phyloP scores from a whole-genome alignment of 35 echinoderm and acorn worm genomes.

The Apostichopus japonicus region DNA sequence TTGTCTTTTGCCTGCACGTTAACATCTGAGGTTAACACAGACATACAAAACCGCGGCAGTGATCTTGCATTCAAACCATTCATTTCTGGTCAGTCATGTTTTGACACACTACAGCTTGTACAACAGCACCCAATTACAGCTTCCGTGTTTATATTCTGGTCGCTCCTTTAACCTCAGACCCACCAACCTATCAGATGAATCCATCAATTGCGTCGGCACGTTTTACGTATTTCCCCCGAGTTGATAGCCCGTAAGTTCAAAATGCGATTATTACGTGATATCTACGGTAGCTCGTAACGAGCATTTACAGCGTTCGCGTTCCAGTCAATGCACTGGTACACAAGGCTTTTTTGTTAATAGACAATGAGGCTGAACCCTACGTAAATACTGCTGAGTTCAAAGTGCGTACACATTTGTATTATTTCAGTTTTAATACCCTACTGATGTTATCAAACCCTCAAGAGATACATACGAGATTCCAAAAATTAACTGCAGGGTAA shows the following conservation, averaged over 20 bases:
- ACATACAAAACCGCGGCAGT: background rate
- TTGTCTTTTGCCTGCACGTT: background rate
- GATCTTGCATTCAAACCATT: background rate
- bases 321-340: background rate
- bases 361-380: background rate
- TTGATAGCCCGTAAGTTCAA: conserved; percentile 52
- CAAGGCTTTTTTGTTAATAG: background rate
- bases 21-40: background rate
- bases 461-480: too few species aligned
- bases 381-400: conserved; percentile 1
- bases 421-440: background rate
- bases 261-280: conserved; percentile 9
- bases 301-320: background rate
- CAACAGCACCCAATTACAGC: background rate
- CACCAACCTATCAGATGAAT: conserved; percentile 43
- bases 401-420: background rate
- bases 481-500: too few species aligned
- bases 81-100: background rate
- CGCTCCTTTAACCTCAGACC: conserved; percentile 37
- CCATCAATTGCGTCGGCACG: conserved; percentile 53
- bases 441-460: background rate
- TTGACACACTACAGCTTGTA: background rate
- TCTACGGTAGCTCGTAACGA: conserved; percentile 39
- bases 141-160: conserved; percentile 1
- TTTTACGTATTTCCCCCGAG: conserved; percentile 48